These are phyloP conservation scores for Allygus modestus DNA, from an alignment of 2,888 invertebrate species.

Conservation along the genomic window DNA sequence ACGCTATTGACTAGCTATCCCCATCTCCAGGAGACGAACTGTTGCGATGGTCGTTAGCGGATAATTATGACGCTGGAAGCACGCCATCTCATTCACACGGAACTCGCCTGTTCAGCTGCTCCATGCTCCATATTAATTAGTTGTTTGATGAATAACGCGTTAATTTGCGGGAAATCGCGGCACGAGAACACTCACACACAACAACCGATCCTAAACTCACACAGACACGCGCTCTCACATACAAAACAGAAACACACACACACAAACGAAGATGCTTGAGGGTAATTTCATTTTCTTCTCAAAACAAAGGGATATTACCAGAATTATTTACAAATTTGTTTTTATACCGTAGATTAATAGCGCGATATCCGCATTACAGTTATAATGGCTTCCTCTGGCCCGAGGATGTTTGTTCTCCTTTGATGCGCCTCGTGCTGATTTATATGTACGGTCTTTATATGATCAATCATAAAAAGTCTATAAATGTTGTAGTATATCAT, in stretches of 20 bases:
- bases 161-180: constrained; percentile 38
- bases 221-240: background rate
- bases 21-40: too few relatives aligned
- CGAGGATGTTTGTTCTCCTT: background rate
- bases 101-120: constrained; percentile 1
- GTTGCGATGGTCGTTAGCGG: constrained; percentile 6
- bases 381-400: constrained; percentile 37
- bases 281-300: background rate
- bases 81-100: constrained; percentile 34
- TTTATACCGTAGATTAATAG: constrained; percentile 27
- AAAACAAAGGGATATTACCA: constrained; percentile 23
- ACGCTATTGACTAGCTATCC: too few relatives aligned
- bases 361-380: constrained; percentile 17
- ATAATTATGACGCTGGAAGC: constrained; percentile 5
- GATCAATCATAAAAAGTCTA: too few relatives aligned
- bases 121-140: constrained; percentile 31
- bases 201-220: too few relatives aligned
- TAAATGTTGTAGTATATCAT: too few relatives aligned
- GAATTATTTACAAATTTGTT: constrained; percentile 30
- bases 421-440: background rate
- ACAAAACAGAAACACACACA: background rate
- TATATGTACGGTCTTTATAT: too few relatives aligned
- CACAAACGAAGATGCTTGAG: background rate
- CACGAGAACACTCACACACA: background rate
- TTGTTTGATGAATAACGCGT: constrained; percentile 40